Conservation (phyloP, 2,888 invertebrate species). For the Aleiodes testaceus region DNA sequence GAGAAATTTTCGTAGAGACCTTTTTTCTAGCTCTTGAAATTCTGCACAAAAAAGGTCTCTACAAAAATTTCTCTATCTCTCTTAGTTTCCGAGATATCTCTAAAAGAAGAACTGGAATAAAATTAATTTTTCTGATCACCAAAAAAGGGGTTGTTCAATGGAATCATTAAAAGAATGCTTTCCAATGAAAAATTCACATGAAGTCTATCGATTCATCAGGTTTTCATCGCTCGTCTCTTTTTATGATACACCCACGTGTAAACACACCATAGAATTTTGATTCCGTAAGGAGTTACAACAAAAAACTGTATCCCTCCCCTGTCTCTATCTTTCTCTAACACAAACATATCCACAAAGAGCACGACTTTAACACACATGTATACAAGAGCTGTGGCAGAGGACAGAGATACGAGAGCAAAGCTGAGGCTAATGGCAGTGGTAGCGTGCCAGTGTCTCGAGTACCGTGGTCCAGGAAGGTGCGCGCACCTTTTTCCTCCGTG, state of each 20-base stretch:
- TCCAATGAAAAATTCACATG: not conserved
- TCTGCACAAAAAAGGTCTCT: too few relatives aligned
- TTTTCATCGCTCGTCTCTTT: not conserved
- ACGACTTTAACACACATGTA: conserved; percentile 46
- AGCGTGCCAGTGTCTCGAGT: conserved; percentile 69
- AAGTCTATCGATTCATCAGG: conserved; percentile 28
- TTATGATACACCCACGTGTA: conserved; percentile 53
- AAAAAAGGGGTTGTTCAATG: not conserved
- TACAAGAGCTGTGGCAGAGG: conserved; percentile 54
- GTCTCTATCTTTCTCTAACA: conserved; percentile 5
- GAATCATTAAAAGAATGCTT: not conserved
- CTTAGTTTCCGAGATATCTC: too few relatives aligned
- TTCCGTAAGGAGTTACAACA: conserved; percentile 43
- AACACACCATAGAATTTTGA: conserved; percentile 48
- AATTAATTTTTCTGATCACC: too few relatives aligned
- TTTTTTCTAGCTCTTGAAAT: too few relatives aligned
- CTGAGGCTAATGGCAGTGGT: conserved; percentile 69
- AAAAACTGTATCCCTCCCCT: not conserved
- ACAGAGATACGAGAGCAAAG: conserved; percentile 60
- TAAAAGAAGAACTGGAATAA: too few relatives aligned
- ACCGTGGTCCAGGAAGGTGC: conserved; percentile 66
- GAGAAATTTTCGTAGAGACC: too few relatives aligned
- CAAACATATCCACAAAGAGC: conserved; percentile 46
- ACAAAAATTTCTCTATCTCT: too few relatives aligned
- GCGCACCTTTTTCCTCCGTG: conserved; percentile 33